Evolutionary conservation across 2,797 vertebrate species (phyloP), one percentile per base, ranked within the genome.

Genomic region (Chiropotes sagulatus): DNA sequence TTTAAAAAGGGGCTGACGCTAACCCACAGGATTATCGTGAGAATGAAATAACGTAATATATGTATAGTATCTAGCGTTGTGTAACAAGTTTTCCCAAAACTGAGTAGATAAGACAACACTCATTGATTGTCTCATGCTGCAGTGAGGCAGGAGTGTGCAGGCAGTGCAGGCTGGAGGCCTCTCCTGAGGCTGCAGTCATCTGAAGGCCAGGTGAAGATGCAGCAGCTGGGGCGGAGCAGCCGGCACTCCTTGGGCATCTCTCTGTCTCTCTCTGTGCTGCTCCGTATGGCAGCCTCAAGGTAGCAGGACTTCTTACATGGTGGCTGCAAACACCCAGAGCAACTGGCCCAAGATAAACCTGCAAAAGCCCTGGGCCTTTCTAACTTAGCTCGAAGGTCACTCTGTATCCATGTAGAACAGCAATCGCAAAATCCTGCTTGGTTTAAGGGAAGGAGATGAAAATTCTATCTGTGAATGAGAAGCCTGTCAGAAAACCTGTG

Each of bases 231-330:
- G 24, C 26, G 78, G n/a, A 17, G 15, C 17, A 20, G 10, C 28
- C 3, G 10, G 3, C 1, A 0, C 46, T 80, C 52, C 41, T 48
- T 44, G 0, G 12, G 41, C 4, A 6, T 83, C 4, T 81, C 15
- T 76, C 72, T 17, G 17, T 58, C 54, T 44, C 52, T 44, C 73
- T 46, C 33, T 39, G 28, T 12, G 41, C 10, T 22, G 2, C n/a
- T 50, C 41, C 1, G 6, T 10, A 10, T 8, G 64, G 52, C 72
- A 78, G 20, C 52, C 52, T 64, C 67, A 52, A 0, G 15, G 28
- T 36, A 44, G 39, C n/a, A 13, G 19, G 33, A n/a, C n/a, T 52
- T 87, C 48, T 41, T 70, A 22, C 17, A 4, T 2, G 15, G 24
- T 58, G 52, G 17, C 81, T 12, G 15, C 50, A 86, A 33, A 24